Percentiles rank a stretch among this genome's conserved stretches.
Evolutionary conservation across 64 coral and sea anemone species (phyloP).

Genomic region (Stylophora pistillata): DNA sequence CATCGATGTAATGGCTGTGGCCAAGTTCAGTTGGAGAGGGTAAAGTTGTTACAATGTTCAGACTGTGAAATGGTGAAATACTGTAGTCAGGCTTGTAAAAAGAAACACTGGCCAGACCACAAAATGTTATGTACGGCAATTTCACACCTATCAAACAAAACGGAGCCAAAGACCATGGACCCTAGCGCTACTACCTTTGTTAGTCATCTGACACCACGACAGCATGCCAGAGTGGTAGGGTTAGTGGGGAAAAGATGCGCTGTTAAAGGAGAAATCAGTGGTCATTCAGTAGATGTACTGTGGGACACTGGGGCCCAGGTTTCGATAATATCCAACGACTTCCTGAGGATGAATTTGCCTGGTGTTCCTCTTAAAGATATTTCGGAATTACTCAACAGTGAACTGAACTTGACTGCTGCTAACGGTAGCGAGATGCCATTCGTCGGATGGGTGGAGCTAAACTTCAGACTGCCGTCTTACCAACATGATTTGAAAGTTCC

Average conservation of each 20-base stretch:
- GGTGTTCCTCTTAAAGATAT: conserved; percentile 2
- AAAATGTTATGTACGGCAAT: conserved; percentile 52
- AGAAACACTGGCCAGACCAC: conserved; percentile 60
- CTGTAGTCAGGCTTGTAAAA: conserved; percentile 53
- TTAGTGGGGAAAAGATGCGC: conserved; percentile 44
- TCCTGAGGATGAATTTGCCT: conserved; percentile 19
- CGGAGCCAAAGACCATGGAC: background rate
- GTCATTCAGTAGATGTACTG: conserved; percentile 14
- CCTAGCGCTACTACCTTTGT: conserved; percentile 20
- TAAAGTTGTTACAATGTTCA: conserved; percentile 52
- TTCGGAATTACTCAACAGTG: conserved; percentile 19
- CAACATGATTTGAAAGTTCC: conserved; percentile 41
- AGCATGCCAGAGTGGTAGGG: background rate
- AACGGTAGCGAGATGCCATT: conserved; percentile 47
- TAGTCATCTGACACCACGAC: conserved; percentile 49
- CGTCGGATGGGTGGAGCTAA: conserved; percentile 30
- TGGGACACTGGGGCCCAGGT: conserved; percentile 51
- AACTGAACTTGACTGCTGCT: conserved; percentile 39
- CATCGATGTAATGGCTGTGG: conserved; percentile 47
- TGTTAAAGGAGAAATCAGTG: conserved; percentile 41
- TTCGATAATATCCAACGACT: conserved; percentile 26
- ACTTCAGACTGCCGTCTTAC: conserved; percentile 50
- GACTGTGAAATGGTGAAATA: conserved; percentile 61
- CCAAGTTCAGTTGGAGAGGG: conserved; percentile 29
- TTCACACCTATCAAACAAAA: background rate